Evolutionary conservation across 2,888 invertebrate species (phyloP).

Genomic region (Brachycybe producta): DNA sequence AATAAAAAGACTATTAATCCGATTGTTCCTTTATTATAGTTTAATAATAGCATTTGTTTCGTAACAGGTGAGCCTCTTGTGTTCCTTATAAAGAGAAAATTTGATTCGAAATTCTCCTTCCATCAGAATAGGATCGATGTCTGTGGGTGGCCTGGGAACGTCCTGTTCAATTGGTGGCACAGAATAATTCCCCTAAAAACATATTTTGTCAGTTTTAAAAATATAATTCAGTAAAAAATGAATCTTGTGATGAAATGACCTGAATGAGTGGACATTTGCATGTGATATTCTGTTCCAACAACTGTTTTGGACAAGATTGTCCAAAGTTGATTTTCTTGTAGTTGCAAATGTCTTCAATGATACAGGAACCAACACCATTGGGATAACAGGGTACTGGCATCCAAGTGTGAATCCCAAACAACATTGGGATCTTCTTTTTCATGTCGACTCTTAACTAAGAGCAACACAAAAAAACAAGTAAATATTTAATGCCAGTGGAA

Average conservation of each 20-base stretch:
- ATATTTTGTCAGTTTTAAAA: background rate
- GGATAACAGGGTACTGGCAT: slow-evolving; percentile 15
- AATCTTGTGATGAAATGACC: slow-evolving; percentile 2
- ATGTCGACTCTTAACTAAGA: slow-evolving; percentile 14
- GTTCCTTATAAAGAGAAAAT: slow-evolving; percentile 10
- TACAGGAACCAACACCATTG: slow-evolving; percentile 15
- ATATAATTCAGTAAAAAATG: background rate
- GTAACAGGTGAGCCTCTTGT: slow-evolving; percentile 13
- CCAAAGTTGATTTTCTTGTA: slow-evolving; percentile 3
- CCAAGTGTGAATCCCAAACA: slow-evolving; percentile 15
- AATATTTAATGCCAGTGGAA: background rate
- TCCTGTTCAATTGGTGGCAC: slow-evolving; percentile 16
- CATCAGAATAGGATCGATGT: slow-evolving; percentile 14
- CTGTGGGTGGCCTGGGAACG: slow-evolving; percentile 8
- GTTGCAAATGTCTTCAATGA: slow-evolving; percentile 15
- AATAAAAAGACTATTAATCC: background rate
- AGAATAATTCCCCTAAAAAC: slow-evolving; percentile 8
- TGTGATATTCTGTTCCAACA: slow-evolving; percentile 12
- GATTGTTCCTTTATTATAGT: slow-evolving; percentile 2
- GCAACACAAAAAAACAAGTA: background rate
- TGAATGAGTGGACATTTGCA: slow-evolving; percentile 16
- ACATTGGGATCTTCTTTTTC: slow-evolving; percentile 13
- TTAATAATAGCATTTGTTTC: slow-evolving; percentile 11
- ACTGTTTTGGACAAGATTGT: slow-evolving; percentile 9
- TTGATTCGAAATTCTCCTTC: slow-evolving; percentile 13